Base-by-base conservation (phyloP, 2,797 vertebrate species). In the Sebastiscus tertius region DNA sequence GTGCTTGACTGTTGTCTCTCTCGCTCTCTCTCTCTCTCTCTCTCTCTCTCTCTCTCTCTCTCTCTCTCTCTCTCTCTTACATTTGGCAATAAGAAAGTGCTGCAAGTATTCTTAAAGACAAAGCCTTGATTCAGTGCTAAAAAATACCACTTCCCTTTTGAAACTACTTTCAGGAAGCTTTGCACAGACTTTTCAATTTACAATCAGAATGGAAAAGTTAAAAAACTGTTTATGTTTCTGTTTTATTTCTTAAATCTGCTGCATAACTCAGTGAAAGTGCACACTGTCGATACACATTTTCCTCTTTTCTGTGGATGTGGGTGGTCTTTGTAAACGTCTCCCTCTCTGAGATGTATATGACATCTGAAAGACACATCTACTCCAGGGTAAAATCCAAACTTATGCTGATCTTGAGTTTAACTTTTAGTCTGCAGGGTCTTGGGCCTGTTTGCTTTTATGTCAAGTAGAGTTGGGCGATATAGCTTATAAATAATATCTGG, bases 71-170 rank as follows among this genome's bases (percentile, higher is more conserved):
- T 46, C 42, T 46, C 16, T 46, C 42, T 46, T 20, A 22, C 1
- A 22, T 73, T 78, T 67, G 52, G 65, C 58, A 78, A 81, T 60
- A 14, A 74, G 79, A 80, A 86, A 79, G 71, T 82, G 72, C 49
- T 71, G 54, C 31, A 76, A 79, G 31, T 33, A 12, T 39, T 71
- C 8, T 14, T 18, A n/a, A 63, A 66, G 18, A 64, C 16, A 9
- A 27, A 18, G 6, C 31, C 10, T 26, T 8, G 3, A 6, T 24
- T 74, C 42, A 46, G 42, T 46, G 42, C 42, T 8, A 16, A 39
- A 54, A 36, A 33, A 14, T 10, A 14, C 29, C 1, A 64, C 63
- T 82, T 79, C 72, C 49, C 39, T 82, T 86, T 66, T 83, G 8
- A 62, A 54, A 39, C 24, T 22, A 1, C 27, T 49, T 7, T 34